Evolutionary conservation across 2,797 vertebrate species (phyloP), one percentile per base, ranked within the genome.

Genomic region (Borostomias antarcticus): DNA sequence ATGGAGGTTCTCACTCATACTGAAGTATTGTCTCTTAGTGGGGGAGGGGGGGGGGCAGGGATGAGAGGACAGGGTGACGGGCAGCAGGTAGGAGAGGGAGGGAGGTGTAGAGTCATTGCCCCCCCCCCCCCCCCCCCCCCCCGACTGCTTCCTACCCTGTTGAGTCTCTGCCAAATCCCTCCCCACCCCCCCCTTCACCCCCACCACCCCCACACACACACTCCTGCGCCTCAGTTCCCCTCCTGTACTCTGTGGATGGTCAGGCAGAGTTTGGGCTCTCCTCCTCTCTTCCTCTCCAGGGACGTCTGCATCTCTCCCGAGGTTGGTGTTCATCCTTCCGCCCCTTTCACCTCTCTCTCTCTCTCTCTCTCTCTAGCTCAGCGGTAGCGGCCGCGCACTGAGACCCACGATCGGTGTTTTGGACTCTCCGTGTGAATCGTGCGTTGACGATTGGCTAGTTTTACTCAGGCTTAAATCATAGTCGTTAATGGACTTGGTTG

Each of bases 251-350:
- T 69, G 29, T 74, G 63, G 58, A 81, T 64, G 68, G 33, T 66
- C 66, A 64, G 74, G 19, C 54, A 23, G 40, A 35, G 23, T 80
- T 66, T 61, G 58, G 71, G 72, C 75, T 82, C n/a, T 43, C 40
- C 13, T 19, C n/a, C n/a, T 58, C 56, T 58, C 32, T 28, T 67
- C 69, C 50, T 78, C 33, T 33, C 26, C 69, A 77, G 68, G 82
- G 84, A 84, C 64, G 7, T 65, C 75, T 75, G 78, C 86, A 75
- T 80, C 81, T 62, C 64, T 58, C 45, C 57, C 80, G 73, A 90
- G 88, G 88, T 90, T 80, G 75, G 86, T 86, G 76, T 68, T 51
- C 68, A 71, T 62, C 48, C 40, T 45, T 29, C 35, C 61, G n/a
- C n/a, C n/a, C n/a, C n/a, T n/a, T n/a, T n/a, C n/a, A n/a, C n/a